phyloP scores from a whole-genome alignment of 2,113 vertebrate genomes.

The Tragelaphus strepsiceros region DNA sequence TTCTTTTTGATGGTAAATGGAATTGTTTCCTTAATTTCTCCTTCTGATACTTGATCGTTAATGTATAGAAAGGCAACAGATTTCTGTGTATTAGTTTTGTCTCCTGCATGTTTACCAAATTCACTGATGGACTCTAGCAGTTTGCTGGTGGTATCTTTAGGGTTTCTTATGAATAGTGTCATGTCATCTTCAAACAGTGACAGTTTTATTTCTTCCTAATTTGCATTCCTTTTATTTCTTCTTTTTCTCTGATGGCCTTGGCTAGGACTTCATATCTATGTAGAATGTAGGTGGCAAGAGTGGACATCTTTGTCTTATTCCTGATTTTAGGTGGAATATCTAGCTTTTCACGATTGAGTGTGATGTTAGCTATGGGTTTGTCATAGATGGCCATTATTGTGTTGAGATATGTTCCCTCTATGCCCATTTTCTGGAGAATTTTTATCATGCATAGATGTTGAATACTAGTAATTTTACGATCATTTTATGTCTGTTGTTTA shows the following conservation, averaged over 20 bases:
- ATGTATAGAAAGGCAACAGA: neutral
- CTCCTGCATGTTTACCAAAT: neutral
- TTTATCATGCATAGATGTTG: neutral
- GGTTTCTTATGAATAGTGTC: neutral
- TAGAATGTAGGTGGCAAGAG: neutral
- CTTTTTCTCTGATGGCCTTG: neutral
- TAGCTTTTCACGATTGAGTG: neutral
- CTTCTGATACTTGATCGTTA: neutral
- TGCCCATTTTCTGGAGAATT: neutral
- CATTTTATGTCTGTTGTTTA: neutral
- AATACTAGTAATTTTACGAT: neutral
- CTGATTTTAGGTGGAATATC: neutral
- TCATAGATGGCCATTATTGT: neutral
- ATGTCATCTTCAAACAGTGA: neutral
- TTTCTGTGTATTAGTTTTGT: neutral
- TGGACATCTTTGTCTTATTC: neutral
- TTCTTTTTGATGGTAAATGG: neutral
- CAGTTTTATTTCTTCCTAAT: neutral
- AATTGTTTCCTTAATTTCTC: neutral
- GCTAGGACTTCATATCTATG: neutral
- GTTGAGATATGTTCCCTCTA: neutral
- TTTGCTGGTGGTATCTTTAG: neutral
- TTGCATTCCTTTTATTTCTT: neutral
- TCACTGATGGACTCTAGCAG: neutral
- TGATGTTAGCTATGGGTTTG: neutral